phyloP scores from a whole-genome alignment of 37 sponge, comb jelly and placozoan genomes.

The Diacarnus erythraeanus region DNA sequence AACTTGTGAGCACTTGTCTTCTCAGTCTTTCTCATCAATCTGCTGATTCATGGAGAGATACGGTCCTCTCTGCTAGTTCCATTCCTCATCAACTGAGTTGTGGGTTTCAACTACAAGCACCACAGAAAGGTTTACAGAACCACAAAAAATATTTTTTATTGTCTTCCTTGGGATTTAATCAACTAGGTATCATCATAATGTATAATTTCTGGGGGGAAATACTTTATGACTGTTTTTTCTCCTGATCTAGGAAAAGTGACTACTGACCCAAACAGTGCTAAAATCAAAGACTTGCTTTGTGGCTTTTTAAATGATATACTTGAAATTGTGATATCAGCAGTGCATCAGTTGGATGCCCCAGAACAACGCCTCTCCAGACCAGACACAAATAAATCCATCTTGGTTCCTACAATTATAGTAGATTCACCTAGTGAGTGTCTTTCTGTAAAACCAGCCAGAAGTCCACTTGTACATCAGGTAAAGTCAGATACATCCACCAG shows the following conservation, averaged over 20 bases:
- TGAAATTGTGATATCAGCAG: neutral
- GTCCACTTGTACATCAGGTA: too few relatives aligned
- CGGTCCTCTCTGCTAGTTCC: neutral
- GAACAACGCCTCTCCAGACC: neutral
- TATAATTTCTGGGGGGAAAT: neutral
- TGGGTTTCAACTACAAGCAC: neutral
- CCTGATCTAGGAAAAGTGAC: neutral
- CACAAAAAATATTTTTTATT: neutral
- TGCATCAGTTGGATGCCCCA: neutral
- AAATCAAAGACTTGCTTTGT: neutral
- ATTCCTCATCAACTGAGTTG: neutral
- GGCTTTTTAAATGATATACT: neutral
- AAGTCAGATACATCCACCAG: too few relatives aligned
- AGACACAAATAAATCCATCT: neutral
- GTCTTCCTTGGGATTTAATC: neutral
- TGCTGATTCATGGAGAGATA: constrained; percentile 20
- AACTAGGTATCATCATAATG: too few relatives aligned
- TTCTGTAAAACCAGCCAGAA: too few relatives aligned
- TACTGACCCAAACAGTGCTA: neutral
- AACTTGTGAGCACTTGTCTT: constrained; percentile 47
- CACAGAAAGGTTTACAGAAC: neutral
- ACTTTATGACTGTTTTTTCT: too few relatives aligned
- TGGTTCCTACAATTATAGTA: too few relatives aligned
- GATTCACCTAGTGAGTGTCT: too few relatives aligned
- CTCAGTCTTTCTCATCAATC: constrained; percentile 14